Base-by-base conservation (phyloP, 1,140 invertebrate species). In the Elymnias hypermnestra region DNA sequence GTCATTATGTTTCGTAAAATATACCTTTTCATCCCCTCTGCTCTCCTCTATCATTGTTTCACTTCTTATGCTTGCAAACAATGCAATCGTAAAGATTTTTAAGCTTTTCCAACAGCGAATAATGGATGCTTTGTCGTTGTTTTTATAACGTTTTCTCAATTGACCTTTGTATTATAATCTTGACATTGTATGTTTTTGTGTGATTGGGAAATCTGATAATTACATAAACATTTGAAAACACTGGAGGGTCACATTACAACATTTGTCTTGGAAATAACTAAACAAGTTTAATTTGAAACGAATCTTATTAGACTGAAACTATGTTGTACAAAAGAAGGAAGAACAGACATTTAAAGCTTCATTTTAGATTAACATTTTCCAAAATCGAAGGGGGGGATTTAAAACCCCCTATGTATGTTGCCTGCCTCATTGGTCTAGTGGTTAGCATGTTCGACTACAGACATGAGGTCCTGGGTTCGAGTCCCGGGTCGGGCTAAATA, bases 91-190 rank as follows among this genome's bases (percentile, higher is more conserved):
- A 25, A 25, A 41, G 17, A 14, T 25, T 41, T 31, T 33, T 19
- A 23, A 29, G 7, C 44, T 51, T 44, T 42, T 22, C 23, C 17
- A 28, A 5, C 19, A 22, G 3, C 17, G 9, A 21, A 39, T 37
- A 44, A 49, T 51, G 14, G 36, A 14, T 39, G 33, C 35, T 51
- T 51, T 51, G 48, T 50, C 37, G 25, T 35, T 36, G 13, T 40
- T 40, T 28, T 43, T 43, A 13, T 21, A 28, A 22, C 17, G 9
- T 23, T 38, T 43, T 51, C 26, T 51, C 48, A 29, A 33, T 44
- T 25, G 36, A 44, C 36, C 41, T 51, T 36, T 26, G 29, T 35
- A 19, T 26, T n/a, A n/a, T n/a, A n/a, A n/a, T 36, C 38, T 35
- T 49, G 46, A 42, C 46, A 49, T 49, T 49, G 46, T 22, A 7